These are phyloP conservation scores for Hirtodrosophila histrioides DNA, from an alignment of 2,888 invertebrate species.

Conservation along the genomic window DNA sequence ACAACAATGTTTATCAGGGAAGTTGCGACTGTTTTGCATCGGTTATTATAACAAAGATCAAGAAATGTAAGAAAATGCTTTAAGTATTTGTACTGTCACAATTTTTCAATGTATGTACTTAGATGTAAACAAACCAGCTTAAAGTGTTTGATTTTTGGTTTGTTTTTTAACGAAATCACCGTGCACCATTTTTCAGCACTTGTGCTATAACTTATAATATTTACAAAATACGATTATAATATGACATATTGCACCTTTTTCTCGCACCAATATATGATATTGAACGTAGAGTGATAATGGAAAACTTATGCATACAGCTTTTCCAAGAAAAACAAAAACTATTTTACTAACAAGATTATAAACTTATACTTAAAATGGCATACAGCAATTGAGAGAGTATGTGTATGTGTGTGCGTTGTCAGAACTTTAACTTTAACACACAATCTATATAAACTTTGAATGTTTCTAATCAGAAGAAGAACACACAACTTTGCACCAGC, in stretches of 20 bases:
- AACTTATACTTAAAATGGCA: background rate
- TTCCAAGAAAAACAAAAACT: slow-evolving; percentile 47
- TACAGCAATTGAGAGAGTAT: slow-evolving; percentile 43
- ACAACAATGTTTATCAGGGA: slow-evolving; percentile 51
- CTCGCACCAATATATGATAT: slow-evolving; percentile 76
- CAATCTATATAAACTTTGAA: slow-evolving; percentile 37
- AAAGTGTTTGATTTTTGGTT: slow-evolving; percentile 11
- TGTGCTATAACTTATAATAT: slow-evolving; percentile 43
- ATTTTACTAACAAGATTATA: slow-evolving; percentile 55
- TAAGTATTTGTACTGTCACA: slow-evolving; percentile 50
- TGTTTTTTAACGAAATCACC: slow-evolving; percentile 11
- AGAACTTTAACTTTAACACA: slow-evolving; percentile 47
- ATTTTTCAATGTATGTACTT: slow-evolving; percentile 53
- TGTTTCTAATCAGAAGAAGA: slow-evolving; percentile 39
- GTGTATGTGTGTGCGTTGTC: slow-evolving; percentile 52
- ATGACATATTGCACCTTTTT: slow-evolving; percentile 63
- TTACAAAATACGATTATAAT: slow-evolving; percentile 25
- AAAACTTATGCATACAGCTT: slow-evolving; percentile 30
- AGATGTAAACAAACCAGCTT: slow-evolving; percentile 28
- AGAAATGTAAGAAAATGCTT: slow-evolving; percentile 58
- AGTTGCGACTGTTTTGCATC: slow-evolving; percentile 47
- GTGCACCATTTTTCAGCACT: slow-evolving; percentile 52
- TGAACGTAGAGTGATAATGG: slow-evolving; percentile 74
- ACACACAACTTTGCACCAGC: slow-evolving; percentile 54
- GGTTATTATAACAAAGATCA: slow-evolving; percentile 42